Base-by-base conservation (phyloP, 1,140 invertebrate genomes). In the Drosophila simulans region DNA sequence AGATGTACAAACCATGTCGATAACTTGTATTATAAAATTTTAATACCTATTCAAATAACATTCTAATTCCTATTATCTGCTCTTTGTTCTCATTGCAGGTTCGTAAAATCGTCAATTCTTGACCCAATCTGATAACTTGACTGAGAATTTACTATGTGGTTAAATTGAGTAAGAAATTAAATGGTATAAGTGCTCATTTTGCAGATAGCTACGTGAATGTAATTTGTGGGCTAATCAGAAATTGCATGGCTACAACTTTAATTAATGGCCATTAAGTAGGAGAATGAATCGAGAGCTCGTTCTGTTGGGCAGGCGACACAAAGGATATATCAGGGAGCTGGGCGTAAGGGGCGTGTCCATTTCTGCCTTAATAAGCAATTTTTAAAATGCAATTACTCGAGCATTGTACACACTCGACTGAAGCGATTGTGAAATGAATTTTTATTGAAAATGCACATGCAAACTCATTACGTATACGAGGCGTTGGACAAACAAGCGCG, bases 341-440 rank as follows among this genome's bases (percentile, higher is more conserved):
- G 45, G 54, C 10, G 27, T 17, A 12, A 4, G 4, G 34, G 48
- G 27, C 20, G 43, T 52, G 59, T 42, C 1, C 35, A 27, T 48
- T 86, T 86, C 75, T 83, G 80, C 79, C 74, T 88, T 88, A 83
- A 88, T 88, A 89, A 88, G 84, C 84, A 89, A 88, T 89, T 88
- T 89, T 88, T 88, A 88, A 88, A 84, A 89, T 89, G 84, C 84
- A 84, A 88, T 88, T 88, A 88, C 84, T 88, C 75, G 65, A 65
- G 60, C 60, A 88, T 60, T 77, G 63, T 43, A 48, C 68, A 74
- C 59, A 82, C 58, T 65, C 45, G 49, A 62, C 17, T 81, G 49
- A 60, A 56, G 27, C 53, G 72, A 56, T 54, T 71, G 74, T 73
- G 60, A 64, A 85, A 88, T 88, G 71, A 84, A 74, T 90, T 85